Percentiles rank a stretch among this genome's conserved stretches.
Conservation (phyloP, 2,888 invertebrate genomes). For the Cantharis flavilabris region DNA sequence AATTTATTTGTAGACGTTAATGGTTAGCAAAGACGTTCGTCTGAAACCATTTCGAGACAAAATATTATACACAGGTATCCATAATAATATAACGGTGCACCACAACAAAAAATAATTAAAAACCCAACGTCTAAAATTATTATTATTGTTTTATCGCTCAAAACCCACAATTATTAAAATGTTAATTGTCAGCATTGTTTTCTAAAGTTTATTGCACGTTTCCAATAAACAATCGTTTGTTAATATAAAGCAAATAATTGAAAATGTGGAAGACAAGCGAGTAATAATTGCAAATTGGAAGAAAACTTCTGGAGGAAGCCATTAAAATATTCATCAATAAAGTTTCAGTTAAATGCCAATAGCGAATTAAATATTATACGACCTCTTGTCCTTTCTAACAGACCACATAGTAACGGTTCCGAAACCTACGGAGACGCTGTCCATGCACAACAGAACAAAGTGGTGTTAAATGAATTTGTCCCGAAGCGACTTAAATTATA, state of each 20-base stretch:
- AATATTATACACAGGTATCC: not conserved
- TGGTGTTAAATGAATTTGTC: conserved; percentile 50
- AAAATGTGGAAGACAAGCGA: not conserved
- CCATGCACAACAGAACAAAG: conserved; percentile 37
- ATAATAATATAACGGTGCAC: not conserved
- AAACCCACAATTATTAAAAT: not conserved
- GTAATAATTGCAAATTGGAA: not conserved
- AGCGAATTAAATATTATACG: conserved; percentile 5
- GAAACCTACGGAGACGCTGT: conserved; percentile 12
- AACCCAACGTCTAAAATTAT: not conserved
- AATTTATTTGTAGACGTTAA: not conserved
- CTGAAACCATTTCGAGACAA: not conserved
- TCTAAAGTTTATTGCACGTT: not conserved
- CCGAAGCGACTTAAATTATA: conserved; percentile 49
- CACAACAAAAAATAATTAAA: not conserved
- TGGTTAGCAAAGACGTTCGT: not conserved
- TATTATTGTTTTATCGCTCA: not conserved
- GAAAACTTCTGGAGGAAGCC: not conserved
- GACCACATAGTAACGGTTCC: conserved; percentile 10
- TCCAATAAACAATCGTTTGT: not conserved
- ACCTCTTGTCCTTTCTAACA: conserved; percentile 8
- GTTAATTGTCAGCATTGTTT: not conserved
- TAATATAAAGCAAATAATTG: not conserved
- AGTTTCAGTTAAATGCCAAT: conserved; percentile 8
- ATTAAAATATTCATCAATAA: conserved; percentile 1